Evolutionary conservation across 2,888 invertebrate genomes (phyloP), one percentile per base, ranked within the genome.

Genomic region (Idaea aversata): DNA sequence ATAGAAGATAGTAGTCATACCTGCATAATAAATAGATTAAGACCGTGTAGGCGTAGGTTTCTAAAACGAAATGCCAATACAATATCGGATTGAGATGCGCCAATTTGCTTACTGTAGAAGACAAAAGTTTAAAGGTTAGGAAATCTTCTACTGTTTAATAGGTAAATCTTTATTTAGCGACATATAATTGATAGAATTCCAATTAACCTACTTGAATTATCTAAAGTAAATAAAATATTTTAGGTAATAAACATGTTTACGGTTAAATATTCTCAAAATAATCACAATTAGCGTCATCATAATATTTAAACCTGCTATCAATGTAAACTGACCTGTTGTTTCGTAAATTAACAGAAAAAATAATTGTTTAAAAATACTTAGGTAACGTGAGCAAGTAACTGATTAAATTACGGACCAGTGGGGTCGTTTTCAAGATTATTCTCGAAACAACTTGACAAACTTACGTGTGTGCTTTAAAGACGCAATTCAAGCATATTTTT

Each of bases 221-320:
- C 47, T 47, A 47, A 13, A 47, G 10, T 7, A 36, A 36, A 25
- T 25, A 36, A 36, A 13, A 47, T 10, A 47, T 47, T 47, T 47
- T 47, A 4, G 47, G 10, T 47, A 47, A 10, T 47, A 47, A 47
- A 47, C 47, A 47, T 47, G 47, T 47, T 47, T 47, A 47, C 10
- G 47, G 7, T 13, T 13, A 47, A 47, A 7, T 47, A 47, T 5
- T 47, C 25, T 3, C 25, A 47, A 47, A 47, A 47, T 13, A 47
- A 13, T 47, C 47, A 47, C 7, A 7, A 47, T 10, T 47, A 47
- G 7, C 47, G 13, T 47, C 47, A 47, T 47, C 47, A 47, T 47
- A 47, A 47, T 47, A 47, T 47, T 47, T 47, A 47, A 47, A 47
- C 47, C 47, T 47, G 47, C 47, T 47, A 47, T 47, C 47, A 47